These are phyloP conservation scores for Toxotes jaculatrix DNA, from an alignment of 2,113 vertebrate species.

Conservation along the genomic window DNA sequence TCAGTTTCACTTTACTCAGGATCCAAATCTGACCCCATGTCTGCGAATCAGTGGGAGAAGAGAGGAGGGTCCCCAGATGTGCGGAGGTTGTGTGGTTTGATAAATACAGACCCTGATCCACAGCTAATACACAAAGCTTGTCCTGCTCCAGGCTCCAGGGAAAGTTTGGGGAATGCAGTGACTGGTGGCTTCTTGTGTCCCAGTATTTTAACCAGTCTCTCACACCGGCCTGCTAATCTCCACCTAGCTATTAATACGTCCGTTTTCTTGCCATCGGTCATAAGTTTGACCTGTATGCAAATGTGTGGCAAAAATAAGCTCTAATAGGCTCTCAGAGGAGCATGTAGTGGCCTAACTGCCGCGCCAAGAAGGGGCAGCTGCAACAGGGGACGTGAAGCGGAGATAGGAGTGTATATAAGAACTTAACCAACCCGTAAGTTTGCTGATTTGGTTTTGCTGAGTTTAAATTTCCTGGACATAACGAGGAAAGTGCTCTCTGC, in stretches of 20 bases:
- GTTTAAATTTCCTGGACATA: slow-evolving; percentile 21
- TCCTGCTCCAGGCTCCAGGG: background rate
- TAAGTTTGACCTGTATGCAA: slow-evolving; percentile 72
- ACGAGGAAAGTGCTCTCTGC: background rate
- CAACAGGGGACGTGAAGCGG: slow-evolving; percentile 17
- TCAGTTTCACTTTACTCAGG: no score
- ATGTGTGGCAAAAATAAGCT: slow-evolving; percentile 62
- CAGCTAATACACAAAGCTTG: background rate
- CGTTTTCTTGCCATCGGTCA: slow-evolving; percentile 32
- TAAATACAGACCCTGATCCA: background rate
- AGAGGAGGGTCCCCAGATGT: no score
- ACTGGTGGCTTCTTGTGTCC: slow-evolving; percentile 4
- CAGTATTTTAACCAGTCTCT: slow-evolving; percentile 25
- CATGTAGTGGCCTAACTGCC: slow-evolving; percentile 9
- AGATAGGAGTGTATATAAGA: background rate
- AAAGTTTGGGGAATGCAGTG: background rate
- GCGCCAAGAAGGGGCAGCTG: background rate
- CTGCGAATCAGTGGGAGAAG: no score
- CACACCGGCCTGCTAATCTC: background rate
- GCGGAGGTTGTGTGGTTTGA: background rate
- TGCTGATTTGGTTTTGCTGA: background rate
- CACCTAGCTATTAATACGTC: slow-evolving; percentile 25
- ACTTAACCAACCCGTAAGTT: slow-evolving; percentile 14
- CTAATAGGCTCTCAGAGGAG: slow-evolving; percentile 70
- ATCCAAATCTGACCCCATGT: no score